Percentiles rank a stretch among this genome's conserved stretches.
phyloP scores from a whole-genome alignment of 2,113 vertebrate species.

The Ceuthmochares aereus region DNA sequence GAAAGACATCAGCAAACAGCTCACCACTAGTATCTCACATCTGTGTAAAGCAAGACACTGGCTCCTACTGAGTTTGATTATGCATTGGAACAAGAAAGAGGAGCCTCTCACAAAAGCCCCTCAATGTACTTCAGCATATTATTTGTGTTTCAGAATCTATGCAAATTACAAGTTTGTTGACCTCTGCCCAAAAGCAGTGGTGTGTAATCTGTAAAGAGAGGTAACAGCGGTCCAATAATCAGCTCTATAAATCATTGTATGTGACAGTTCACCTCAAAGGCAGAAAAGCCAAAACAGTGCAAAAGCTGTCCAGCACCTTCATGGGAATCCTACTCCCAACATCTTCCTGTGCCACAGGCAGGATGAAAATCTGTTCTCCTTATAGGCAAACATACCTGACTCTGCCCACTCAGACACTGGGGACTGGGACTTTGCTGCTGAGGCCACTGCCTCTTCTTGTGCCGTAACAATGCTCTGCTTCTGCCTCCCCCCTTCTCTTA shows the following conservation, averaged over 20 bases:
- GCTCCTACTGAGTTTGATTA: background rate
- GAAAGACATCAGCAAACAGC: background rate
- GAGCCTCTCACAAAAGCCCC: background rate
- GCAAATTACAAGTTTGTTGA: background rate
- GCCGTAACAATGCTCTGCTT: background rate
- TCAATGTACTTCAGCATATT: background rate
- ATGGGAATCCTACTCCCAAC: background rate
- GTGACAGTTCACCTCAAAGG: background rate
- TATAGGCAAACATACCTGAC: background rate
- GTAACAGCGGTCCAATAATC: fast-evolving
- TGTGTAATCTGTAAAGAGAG: background rate
- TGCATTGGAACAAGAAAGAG: background rate
- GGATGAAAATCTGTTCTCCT: background rate
- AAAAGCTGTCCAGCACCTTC: background rate
- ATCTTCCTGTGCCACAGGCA: background rate
- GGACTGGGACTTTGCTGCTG: background rate
- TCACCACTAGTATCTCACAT: background rate
- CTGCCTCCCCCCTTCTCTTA: background rate
- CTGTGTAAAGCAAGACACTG: background rate
- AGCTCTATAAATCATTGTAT: background rate
- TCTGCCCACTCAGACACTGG: background rate
- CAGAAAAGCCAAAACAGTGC: background rate
- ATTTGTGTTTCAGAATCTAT: background rate
- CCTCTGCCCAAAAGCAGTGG: background rate
- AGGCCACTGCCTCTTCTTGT: background rate